Base-by-base conservation (phyloP, 53 echinoderm and acorn worm genomes). In the Actinopyga echinites region DNA sequence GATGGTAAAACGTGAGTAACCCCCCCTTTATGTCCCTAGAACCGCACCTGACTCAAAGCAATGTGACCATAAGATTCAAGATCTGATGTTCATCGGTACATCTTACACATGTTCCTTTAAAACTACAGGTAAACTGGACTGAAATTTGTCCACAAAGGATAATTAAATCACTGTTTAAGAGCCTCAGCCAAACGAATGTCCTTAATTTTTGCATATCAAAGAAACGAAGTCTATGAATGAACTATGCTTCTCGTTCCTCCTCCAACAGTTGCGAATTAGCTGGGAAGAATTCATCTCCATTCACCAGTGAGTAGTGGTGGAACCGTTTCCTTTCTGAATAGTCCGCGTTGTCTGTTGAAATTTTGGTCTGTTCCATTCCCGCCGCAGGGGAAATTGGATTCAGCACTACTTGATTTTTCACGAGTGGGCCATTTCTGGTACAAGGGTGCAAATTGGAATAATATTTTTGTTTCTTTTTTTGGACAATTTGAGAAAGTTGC, bases 261-360 rank as follows among this genome's bases (percentile, higher is more conserved):
- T 49, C 49, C 49, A 49, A 17, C 13, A 15, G 49, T 49, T 49
- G 49, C 0, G 49, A 15, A 17, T 49, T 49, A 10, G 53, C 71
- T 24, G 40, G 71, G 52, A 77, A 77, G 17, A 90, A 66, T 58
- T 86, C 80, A 69, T 84, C 82, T 30, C 87, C 88, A 29, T 89
- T 86, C 84, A 95, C 87, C 83, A 91, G 56, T 56, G 89, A 91
- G 8, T 93, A 91, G 85, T 95, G 95, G 80, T 95, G 95, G 75
- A 89, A 91, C 8, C 91, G 93, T 56, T 66, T 91, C 17, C 95
- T 74, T 32, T 89, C 91, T 1, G 91, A 84, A 74, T 89, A 95
- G 77, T 95, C 95, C 29, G 86, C 83, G 55, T 91, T 93, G 80
- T 91, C 93, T 32, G 84, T 43, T 21, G 93, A 93, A 28, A 95